phyloP scores from a whole-genome alignment of 2,797 vertebrate genomes.

The Oreonectes daqikongensis region DNA sequence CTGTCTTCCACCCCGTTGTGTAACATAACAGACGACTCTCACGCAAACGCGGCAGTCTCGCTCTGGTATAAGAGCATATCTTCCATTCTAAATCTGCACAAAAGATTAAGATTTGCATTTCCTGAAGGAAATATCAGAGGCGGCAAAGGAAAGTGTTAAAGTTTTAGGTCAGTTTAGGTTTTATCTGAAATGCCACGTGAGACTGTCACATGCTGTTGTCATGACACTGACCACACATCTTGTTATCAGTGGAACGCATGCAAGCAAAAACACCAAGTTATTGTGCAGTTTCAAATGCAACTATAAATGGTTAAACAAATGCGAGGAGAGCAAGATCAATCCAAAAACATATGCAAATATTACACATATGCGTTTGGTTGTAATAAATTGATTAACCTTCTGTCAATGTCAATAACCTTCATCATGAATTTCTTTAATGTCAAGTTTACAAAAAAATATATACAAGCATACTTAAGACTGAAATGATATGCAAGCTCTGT shows the following conservation, averaged over 20 bases:
- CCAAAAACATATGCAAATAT: background rate
- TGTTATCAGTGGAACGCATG: background rate
- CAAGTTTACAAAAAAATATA: background rate
- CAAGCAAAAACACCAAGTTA: background rate
- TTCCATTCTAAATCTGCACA: background rate
- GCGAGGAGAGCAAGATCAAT: background rate
- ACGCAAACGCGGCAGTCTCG: background rate
- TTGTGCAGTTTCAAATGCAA: background rate
- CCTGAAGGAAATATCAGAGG: background rate
- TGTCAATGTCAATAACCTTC: background rate
- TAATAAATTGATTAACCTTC: background rate
- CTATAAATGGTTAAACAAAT: background rate
- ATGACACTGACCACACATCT: background rate
- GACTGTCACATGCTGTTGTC: background rate
- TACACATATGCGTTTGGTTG: background rate
- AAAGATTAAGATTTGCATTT: background rate
- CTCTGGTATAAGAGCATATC: background rate
- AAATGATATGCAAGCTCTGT: background rate
- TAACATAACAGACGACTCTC: constrained; percentile 16
- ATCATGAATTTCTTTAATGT: background rate
- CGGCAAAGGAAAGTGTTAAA: background rate
- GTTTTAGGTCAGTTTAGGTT: background rate
- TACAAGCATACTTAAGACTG: background rate
- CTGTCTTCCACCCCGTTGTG: constrained; percentile 25
- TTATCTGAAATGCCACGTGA: background rate